Percentiles rank a stretch among this genome's conserved stretches.
Conservation (phyloP, 2,797 vertebrate species). For the Caiman crocodilus region DNA sequence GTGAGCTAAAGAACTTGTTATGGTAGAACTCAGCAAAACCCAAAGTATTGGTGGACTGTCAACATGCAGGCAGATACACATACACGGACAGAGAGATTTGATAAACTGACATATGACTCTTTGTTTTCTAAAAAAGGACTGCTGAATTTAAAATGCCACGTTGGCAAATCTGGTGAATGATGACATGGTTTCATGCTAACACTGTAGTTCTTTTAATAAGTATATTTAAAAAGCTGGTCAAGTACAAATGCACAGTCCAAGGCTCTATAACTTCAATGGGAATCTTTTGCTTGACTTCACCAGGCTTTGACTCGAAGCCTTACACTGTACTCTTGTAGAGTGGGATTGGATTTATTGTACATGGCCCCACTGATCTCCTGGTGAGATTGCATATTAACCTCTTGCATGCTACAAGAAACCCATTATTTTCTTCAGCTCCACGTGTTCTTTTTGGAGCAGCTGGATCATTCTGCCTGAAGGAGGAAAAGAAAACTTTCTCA, state of each 20-base stretch:
- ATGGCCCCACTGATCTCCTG: not conserved
- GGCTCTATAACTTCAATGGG: too few species aligned
- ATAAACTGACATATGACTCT: not conserved
- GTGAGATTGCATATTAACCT: not conserved
- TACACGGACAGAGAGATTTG: not conserved
- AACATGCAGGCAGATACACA: too few species aligned
- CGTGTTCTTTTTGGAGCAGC: accelerated
- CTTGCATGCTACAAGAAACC: too few species aligned
- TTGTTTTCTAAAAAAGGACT: not conserved
- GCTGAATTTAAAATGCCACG: not conserved
- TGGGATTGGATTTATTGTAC: accelerated
- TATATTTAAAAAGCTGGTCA: too few species aligned
- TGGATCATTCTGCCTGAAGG: not conserved
- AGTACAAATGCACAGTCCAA: too few species aligned
- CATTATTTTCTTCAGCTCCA: not conserved
- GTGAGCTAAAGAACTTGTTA: accelerated
- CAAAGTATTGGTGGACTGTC: accelerated
- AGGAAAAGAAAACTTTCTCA: not conserved
- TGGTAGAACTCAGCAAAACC: accelerated
- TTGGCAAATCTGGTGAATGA: not conserved
- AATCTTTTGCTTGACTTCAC: too few species aligned
- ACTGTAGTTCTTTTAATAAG: too few species aligned
- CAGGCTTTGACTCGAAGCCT: too few species aligned
- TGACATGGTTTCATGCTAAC: not conserved
- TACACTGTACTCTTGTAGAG: accelerated